A percentile compares a stretch with the other conserved stretches of the same genome.
These are phyloP conservation scores for Sycophaga agraensis DNA, from an alignment of 1,140 invertebrate genomes.

Conservation along the genomic window DNA sequence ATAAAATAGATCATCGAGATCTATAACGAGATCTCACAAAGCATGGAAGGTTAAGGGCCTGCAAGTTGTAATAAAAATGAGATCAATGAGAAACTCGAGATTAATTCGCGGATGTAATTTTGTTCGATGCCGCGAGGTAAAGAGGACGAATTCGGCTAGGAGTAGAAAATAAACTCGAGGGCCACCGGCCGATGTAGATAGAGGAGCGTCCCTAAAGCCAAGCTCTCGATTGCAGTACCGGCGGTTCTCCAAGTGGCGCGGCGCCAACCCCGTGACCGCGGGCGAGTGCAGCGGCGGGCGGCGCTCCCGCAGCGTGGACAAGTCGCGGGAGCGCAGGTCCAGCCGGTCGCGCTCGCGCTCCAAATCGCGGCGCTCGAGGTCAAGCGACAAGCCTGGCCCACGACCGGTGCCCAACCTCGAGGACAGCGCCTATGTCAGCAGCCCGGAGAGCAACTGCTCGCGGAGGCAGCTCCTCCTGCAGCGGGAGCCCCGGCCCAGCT, in stretches of 20 bases:
- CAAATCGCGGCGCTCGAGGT: not conserved
- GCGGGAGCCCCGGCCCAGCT: constrained; percentile 32
- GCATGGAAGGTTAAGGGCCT: too few relatives aligned
- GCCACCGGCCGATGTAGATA: too few relatives aligned
- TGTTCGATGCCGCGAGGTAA: too few relatives aligned
- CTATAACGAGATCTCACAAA: too few relatives aligned
- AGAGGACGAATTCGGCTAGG: too few relatives aligned
- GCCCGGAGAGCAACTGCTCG: constrained; percentile 68
- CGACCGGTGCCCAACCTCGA: not conserved
- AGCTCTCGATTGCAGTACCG: constrained; percentile 1
- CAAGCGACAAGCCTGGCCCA: not conserved
- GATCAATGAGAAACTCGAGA: too few relatives aligned
- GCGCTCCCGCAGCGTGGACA: not conserved
- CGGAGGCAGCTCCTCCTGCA: constrained; percentile 40
- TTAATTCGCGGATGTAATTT: too few relatives aligned
- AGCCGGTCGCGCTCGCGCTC: not conserved
- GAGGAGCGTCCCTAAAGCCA: too few relatives aligned
- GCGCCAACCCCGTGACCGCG: not conserved
- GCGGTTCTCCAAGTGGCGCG: constrained; percentile 8
- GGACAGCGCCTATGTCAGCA: constrained; percentile 71
- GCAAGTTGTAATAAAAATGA: too few relatives aligned
- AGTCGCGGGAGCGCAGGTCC: too few relatives aligned
- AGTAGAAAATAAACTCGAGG: too few relatives aligned
- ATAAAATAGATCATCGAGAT: too few relatives aligned
- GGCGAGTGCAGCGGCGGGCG: not conserved